These are phyloP conservation scores for Agraylea sexmaculata DNA, from an alignment of 1,140 invertebrate species.

Conservation along the genomic window DNA sequence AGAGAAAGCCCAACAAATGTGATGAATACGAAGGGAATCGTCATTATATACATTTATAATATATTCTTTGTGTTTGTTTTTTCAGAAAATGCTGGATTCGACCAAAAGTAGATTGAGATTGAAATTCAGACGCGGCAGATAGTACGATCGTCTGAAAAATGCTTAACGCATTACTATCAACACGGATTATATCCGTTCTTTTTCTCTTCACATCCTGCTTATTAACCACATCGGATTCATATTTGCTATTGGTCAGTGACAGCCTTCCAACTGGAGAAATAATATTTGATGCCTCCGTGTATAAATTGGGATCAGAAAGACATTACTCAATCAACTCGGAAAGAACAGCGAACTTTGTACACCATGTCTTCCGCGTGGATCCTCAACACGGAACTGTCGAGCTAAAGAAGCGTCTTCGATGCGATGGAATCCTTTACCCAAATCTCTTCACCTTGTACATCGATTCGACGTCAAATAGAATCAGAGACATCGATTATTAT, in stretches of 20 bases:
- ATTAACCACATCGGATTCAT: slow-evolving; percentile 26
- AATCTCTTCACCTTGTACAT: slow-evolving; percentile 76
- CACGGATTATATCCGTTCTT: too few relatives aligned
- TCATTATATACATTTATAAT: too few relatives aligned
- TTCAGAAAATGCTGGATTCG: too few relatives aligned
- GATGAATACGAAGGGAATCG: too few relatives aligned
- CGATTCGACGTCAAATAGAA: slow-evolving; percentile 67
- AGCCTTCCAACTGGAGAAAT: slow-evolving; percentile 50
- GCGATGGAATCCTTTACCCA: slow-evolving; percentile 69
- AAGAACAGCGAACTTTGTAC: slow-evolving; percentile 68
- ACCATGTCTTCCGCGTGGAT: slow-evolving; percentile 63
- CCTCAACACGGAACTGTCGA: slow-evolving; percentile 60
- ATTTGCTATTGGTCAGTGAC: slow-evolving; percentile 61
- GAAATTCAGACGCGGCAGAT: too few relatives aligned
- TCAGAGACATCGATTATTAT: slow-evolving; percentile 71
- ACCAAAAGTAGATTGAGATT: too few relatives aligned
- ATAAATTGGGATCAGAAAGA: slow-evolving; percentile 57
- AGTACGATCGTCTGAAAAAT: too few relatives aligned
- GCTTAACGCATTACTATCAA: too few relatives aligned
- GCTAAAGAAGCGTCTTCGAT: slow-evolving; percentile 57
- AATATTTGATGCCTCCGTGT: slow-evolving; percentile 73
- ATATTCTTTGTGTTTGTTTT: too few relatives aligned
- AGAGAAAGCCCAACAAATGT: too few relatives aligned
- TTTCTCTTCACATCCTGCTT: too few relatives aligned
- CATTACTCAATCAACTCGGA: slow-evolving; percentile 65